Conservation (phyloP, 2,113 vertebrate genomes). For the Channa argus region DNA sequence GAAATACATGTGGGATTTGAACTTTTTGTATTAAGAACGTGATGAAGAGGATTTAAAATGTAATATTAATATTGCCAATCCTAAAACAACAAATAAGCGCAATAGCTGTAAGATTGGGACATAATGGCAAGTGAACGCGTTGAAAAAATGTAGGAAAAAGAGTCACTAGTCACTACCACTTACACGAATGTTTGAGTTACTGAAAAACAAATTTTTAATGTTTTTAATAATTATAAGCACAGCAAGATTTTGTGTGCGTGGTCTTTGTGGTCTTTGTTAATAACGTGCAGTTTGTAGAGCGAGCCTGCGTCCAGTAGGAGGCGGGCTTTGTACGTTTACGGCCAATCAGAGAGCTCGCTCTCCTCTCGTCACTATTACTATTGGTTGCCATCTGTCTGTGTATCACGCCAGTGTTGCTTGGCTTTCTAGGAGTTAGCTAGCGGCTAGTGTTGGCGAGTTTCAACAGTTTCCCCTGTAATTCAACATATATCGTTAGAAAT, state of each 20-base stretch:
- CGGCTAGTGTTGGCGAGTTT: slow-evolving; percentile 52
- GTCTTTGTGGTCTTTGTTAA: not conserved
- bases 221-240: not conserved
- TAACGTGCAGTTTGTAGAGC: not conserved
- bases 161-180: not conserved
- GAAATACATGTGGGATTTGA: slow-evolving; percentile 54
- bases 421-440: slow-evolving; percentile 56
- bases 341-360: slow-evolving; percentile 50
- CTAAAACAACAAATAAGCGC: slow-evolving; percentile 25
- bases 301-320: not conserved
- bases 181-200: not conserved
- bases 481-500: not conserved
- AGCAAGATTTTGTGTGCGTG: not conserved
- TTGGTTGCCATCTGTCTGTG: slow-evolving; percentile 56
- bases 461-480: slow-evolving; percentile 9
- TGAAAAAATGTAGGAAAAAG: slow-evolving; percentile 9
- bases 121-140: slow-evolving; percentile 40
- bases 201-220: too few species aligned
- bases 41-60: slow-evolving; percentile 54
- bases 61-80: slow-evolving; percentile 65
- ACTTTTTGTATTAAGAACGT: slow-evolving; percentile 54
- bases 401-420: slow-evolving; percentile 60
- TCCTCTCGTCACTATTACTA: slow-evolving; percentile 20
- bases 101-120: slow-evolving; percentile 56
- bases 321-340: not conserved